A percentile compares a stretch with the other conserved stretches of the same genome.
These are phyloP conservation scores for Aspidoscelis tigris DNA, from an alignment of 2,113 vertebrate genomes.

Conservation along the genomic window DNA sequence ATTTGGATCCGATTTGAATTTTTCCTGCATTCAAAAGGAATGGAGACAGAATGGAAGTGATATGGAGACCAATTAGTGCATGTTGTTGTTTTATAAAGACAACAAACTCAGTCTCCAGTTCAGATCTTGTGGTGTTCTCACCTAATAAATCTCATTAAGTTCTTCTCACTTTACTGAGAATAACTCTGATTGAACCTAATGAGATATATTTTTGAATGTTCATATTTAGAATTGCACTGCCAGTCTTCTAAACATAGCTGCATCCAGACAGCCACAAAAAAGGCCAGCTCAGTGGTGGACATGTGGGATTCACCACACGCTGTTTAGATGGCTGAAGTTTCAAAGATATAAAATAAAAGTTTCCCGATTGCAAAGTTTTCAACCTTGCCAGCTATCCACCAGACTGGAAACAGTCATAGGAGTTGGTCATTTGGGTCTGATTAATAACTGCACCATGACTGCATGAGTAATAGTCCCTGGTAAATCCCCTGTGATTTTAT, in stretches of 20 bases:
- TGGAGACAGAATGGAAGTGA: background rate
- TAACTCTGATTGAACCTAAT: background rate
- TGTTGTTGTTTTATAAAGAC: background rate
- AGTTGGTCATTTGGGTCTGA: too few species aligned
- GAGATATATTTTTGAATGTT: background rate
- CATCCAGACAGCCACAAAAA: background rate
- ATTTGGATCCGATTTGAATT: background rate
- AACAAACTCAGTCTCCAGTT: background rate
- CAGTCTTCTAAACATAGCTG: background rate
- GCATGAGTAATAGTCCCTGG: too few species aligned
- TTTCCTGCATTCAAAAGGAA: background rate
- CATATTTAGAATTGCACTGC: background rate
- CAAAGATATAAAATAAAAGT: too few species aligned
- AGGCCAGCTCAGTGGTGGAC: background rate
- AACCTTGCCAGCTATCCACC: too few species aligned
- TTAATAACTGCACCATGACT: too few species aligned
- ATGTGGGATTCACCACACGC: background rate
- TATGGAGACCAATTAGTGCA: background rate
- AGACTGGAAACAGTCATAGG: too few species aligned
- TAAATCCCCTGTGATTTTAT: too few species aligned
- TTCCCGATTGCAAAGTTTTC: too few species aligned
- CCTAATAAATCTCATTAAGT: too few species aligned
- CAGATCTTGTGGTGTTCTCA: background rate
- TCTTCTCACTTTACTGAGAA: background rate
- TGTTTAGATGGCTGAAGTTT: too few species aligned